These are phyloP conservation scores for Pachycephus smyrnensis DNA, from an alignment of 2,888 invertebrate species.

Conservation along the genomic window DNA sequence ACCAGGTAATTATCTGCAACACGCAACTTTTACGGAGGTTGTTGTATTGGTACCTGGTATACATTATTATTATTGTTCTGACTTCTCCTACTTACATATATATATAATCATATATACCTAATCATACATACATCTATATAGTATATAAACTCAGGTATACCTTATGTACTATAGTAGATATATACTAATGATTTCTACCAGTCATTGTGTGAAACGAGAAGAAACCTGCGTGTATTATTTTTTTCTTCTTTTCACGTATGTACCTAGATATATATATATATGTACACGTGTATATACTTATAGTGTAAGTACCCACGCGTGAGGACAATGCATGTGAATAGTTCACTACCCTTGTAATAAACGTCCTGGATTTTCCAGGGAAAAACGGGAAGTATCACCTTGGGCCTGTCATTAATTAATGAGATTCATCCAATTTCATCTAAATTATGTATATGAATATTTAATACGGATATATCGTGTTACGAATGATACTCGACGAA, in stretches of 20 bases:
- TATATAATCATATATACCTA: constrained; percentile 7
- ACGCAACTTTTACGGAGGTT: constrained; percentile 51
- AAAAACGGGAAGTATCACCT: not conserved
- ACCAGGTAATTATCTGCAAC: constrained; percentile 62
- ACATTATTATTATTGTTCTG: not conserved
- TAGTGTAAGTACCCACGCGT: not conserved
- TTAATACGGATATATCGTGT: not conserved
- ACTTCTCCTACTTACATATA: constrained; percentile 18
- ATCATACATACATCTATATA: constrained; percentile 8
- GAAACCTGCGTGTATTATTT: not conserved
- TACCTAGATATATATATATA: not conserved
- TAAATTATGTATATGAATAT: not conserved
- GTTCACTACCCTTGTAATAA: not conserved
- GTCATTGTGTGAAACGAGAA: not conserved
- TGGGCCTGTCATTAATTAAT: not conserved
- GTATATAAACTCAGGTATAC: not conserved
- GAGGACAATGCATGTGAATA: not conserved
- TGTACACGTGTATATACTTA: not conserved
- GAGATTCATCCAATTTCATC: not conserved
- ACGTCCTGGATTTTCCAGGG: not conserved
- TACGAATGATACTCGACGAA: not conserved
- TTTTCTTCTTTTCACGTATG: not conserved
- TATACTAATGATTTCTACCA: not conserved
- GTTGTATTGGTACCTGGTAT: constrained; percentile 3
- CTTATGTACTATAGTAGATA: not conserved